Evolutionary conservation across 2,797 vertebrate species (phyloP), one percentile per base, ranked within the genome.

Genomic region (Coracias cyanogaster): DNA sequence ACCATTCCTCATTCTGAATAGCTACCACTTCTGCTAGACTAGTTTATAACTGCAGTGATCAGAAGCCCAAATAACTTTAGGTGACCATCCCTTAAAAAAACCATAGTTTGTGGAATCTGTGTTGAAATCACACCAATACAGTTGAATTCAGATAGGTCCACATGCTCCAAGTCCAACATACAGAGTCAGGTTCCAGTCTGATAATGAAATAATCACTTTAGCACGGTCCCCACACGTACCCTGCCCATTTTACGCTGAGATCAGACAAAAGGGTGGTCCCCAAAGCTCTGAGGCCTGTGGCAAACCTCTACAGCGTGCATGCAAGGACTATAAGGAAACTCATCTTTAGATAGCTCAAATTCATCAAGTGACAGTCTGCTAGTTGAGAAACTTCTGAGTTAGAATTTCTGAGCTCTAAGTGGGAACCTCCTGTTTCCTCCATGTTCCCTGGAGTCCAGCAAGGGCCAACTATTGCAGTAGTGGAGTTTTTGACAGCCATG

Each of bases 321-420:
- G 7, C 14, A 65, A 72, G 18, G n/a, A 8, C 33, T 45, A 3
- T 4, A 57, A 52, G 15, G 37, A 37, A 84, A 61, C 16, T 54
- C 51, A 79, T 84, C 16, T 82, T 49, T 37, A n/a, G 20, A 37
- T 6, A 16, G 8, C 25, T 58, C 87, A 46, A 62, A 85, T 26
- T 77, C 52, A 29, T 24, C 14, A 37, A 16, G 7, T 48, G 13
- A 13, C 29, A 26, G 12, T 33, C 37, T 66, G 6, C 15, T 41
- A 15, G 15, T 16, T 0, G 0, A 49, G 73, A 73, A 62, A 35
- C 6, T 2, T 28, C 21, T 28, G 5, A 10, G 6, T 8, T 29
- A 76, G 13, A 5, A 8, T 60, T 89, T 52, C 60, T 61, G 49
- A 71, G 41, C 14, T 41, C 10, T 28, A 35, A 61, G 24, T 35